A percentile compares a stretch with the other conserved stretches of the same genome.
phyloP scores from a whole-genome alignment of 1,140 invertebrate species.

The Eciton burchellii region DNA sequence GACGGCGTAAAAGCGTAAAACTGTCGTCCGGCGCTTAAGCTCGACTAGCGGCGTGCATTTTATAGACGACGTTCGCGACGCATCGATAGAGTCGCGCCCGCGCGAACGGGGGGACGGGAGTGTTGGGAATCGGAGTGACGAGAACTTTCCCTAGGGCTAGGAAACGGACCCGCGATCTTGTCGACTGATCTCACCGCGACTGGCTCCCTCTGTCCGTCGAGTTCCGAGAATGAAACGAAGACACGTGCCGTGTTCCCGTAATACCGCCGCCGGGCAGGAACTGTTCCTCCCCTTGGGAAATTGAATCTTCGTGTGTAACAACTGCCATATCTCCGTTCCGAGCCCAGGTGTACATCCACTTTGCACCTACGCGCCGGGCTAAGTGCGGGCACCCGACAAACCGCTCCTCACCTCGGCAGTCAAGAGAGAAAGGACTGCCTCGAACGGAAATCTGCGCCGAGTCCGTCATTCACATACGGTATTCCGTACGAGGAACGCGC shows the following conservation, averaged over 20 bases:
- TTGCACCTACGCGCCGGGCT: neutral
- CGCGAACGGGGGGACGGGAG: slow-evolving; percentile 2
- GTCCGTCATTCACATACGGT: too few relatives aligned
- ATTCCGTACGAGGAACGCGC: too few relatives aligned
- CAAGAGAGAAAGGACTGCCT: too few relatives aligned
- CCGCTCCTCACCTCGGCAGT: too few relatives aligned
- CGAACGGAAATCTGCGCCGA: too few relatives aligned
- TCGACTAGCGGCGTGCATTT: slow-evolving; percentile 58
- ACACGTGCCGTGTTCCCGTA: slow-evolving; percentile 31
- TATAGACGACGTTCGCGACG: slow-evolving; percentile 55
- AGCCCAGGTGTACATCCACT: slow-evolving; percentile 7
- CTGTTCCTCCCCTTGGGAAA: slow-evolving; percentile 46
- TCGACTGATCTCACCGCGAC: slow-evolving; percentile 38
- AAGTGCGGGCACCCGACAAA: slow-evolving; percentile 1
- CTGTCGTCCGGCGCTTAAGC: slow-evolving; percentile 54
- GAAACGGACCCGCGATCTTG: slow-evolving; percentile 55
- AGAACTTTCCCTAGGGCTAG: slow-evolving; percentile 38
- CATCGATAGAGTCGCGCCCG: slow-evolving; percentile 45
- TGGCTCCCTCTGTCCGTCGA: slow-evolving; percentile 11
- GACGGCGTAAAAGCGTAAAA: slow-evolving; percentile 39
- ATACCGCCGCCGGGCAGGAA: slow-evolving; percentile 27
- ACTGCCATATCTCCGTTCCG: slow-evolving; percentile 30
- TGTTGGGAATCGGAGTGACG: slow-evolving; percentile 46
- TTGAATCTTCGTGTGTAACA: slow-evolving; percentile 26
- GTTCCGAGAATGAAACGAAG: slow-evolving; percentile 39